Evolutionary conservation across 2,113 vertebrate species (phyloP), one percentile per base, ranked within the genome.

Genomic region (Pteronura brasiliensis): DNA sequence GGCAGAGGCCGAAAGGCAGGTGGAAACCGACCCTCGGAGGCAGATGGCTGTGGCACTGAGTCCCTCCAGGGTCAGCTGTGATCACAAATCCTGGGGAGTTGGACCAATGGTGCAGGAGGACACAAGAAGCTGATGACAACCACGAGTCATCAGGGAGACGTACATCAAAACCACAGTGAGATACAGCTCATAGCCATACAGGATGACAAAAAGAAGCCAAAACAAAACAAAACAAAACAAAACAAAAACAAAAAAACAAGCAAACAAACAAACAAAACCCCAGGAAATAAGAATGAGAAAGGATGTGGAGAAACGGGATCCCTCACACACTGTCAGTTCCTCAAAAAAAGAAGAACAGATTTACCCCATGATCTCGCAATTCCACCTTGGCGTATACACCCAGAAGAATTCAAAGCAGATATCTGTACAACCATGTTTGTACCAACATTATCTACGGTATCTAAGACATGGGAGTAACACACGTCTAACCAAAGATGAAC

Each of bases 11-110:
- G 23, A n/a, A 59, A 21, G 14, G 18, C 72, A 36, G 47, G 72
- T 11, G 31, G 67, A 27, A 74, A 20, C 31, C 61, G 52, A 31
- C 31, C 0, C 55, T 39, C 34, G 55, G 4, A 31, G 80, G 8
- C n/a, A 1, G 0, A 11, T 2, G 6, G 67, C 52, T 31, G 31
- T 1, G 59, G 74, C 15, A 12, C 31, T 0, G 1, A 36, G 63
- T 18, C 21, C 74, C 74, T 39, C 1, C 39, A 34, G 65, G 52
- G 10, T 47, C 39, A 8, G 13, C 0, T 3, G 18, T 18, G 49
- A 11, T 21, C 12, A 2, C 4, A 4, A 7, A 31, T 36, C 8
- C 4, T 1, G 63, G 18, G 39, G 34, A 31, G 49, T 9, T 29
- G 8, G 0, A 20, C 29, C 11, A 77, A 21, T 10, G 47, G 59